These are phyloP conservation scores for Lithophane socia DNA, from an alignment of 2,888 invertebrate genomes.

Conservation along the genomic window DNA sequence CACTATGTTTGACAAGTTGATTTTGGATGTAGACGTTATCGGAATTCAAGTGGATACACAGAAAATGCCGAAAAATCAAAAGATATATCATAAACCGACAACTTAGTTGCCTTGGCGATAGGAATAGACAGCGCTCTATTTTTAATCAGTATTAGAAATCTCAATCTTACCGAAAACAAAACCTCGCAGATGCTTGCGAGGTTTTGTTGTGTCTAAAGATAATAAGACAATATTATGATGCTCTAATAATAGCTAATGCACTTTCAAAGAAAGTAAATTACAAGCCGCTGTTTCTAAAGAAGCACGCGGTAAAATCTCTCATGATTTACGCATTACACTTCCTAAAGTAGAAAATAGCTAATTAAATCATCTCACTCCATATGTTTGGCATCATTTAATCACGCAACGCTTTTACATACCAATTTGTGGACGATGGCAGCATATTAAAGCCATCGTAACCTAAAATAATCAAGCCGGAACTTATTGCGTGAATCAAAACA, in stretches of 20 bases:
- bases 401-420: constrained; percentile 63
- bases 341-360: constrained; percentile 46
- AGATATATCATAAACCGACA: constrained; percentile 5
- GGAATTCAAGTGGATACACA: constrained; percentile 4
- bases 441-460: constrained; percentile 67
- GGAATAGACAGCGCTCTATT: constrained; percentile 2
- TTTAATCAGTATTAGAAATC: constrained; percentile 15
- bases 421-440: constrained; percentile 54
- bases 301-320: constrained; percentile 35
- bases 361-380: constrained; percentile 50
- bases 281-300: constrained; percentile 30
- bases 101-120: background rate
- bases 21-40: constrained; percentile 17
- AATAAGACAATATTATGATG: constrained; percentile 50
- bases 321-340: constrained; percentile 43
- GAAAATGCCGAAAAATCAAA: constrained; percentile 17
- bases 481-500: constrained; percentile 78
- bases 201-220: too few species aligned
- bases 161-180: constrained; percentile 21
- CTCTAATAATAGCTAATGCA: constrained; percentile 48
- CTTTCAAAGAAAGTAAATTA: constrained; percentile 51
- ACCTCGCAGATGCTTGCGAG: too few species aligned
- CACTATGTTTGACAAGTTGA: constrained; percentile 21
- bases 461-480: constrained; percentile 79
- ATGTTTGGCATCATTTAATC: constrained; percentile 58